Evolutionary conservation across 2,797 vertebrate genomes (phyloP), one percentile per base, ranked within the genome.

Genomic region (Catostomus latipinnis): DNA sequence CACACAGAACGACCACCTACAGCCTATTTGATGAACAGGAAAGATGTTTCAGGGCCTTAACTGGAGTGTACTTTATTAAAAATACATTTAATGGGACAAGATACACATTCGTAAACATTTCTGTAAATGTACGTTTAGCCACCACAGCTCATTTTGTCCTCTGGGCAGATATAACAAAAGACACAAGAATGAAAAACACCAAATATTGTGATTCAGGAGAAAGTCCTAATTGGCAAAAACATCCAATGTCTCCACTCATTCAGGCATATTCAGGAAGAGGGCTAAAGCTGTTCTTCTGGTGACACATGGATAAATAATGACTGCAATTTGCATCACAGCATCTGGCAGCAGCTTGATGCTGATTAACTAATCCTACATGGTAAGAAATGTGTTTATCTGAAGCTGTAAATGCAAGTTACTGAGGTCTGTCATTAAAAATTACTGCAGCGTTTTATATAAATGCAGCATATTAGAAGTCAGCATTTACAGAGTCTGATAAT

Each of bases 261-360:
- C 34, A 56, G 13, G 13, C 50, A 71, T 1, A 43, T 45, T 78
- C 49, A 71, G 60, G 53, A 63, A 9, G 22, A 65, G 12, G 22
- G 56, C 57, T 45, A 12, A 77, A 71, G 48, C 13, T 6, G n/a
- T 50, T 69, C 8, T 68, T 60, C 46, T 4, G 4, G 46, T n/a
- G 10, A 60, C 46, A 50, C 54, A 60, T 46, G 14, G 5, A 10
- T 34, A 53, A 62, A 61, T 53, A 48, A 71, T 54, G 8, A 14
- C 14, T 57, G n/a, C 50, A 49, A 72, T 72, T 58, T 72, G 52
- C 13, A 34, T 65, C 6, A 34, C 60, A 71, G 52, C 69, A 34
- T 48, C 68, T 65, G 53, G 52, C 18, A 58, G 43, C 60, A 79
- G 68, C 43, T 58, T 57, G 53, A 66, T 79, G 70, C 16, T 65